A percentile compares a stretch with the other conserved stretches of the same genome.
Evolutionary conservation across 2,797 vertebrate genomes (phyloP).

Genomic region (Betta splendens): DNA sequence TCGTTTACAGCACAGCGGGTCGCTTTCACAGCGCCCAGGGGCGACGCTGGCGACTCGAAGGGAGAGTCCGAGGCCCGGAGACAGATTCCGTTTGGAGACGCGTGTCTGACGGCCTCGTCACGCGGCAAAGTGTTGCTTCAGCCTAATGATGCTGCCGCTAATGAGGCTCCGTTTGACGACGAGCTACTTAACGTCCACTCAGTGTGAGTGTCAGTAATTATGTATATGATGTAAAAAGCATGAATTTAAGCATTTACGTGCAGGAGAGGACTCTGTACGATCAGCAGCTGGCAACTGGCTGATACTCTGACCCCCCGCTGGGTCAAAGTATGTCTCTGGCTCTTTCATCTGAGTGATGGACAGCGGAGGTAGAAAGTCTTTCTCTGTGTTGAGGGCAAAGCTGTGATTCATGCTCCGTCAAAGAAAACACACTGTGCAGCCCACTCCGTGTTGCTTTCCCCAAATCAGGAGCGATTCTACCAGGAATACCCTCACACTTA

Average conservation of each 20-base stretch:
- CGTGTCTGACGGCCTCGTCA: slow-evolving; percentile 59
- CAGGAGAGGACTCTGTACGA: not conserved
- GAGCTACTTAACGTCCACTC: slow-evolving; percentile 40
- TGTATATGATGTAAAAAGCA: no score
- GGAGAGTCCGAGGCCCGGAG: slow-evolving; percentile 24
- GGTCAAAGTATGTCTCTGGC: slow-evolving; percentile 15
- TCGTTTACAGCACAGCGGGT: slow-evolving; percentile 79
- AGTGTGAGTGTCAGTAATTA: slow-evolving; percentile 8
- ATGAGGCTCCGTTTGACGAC: slow-evolving; percentile 66
- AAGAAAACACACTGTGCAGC: slow-evolving; percentile 4
- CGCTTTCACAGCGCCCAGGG: slow-evolving; percentile 58
- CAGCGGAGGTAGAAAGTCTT: slow-evolving; percentile 11
- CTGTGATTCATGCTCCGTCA: slow-evolving; percentile 18
- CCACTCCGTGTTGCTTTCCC: slow-evolving; percentile 10
- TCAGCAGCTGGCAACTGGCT: slow-evolving; percentile 9
- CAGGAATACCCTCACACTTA: slow-evolving; percentile 55
- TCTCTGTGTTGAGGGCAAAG: slow-evolving; percentile 4
- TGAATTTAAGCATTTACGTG: no score
- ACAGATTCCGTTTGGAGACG: slow-evolving; percentile 57
- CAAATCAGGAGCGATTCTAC: slow-evolving; percentile 37
- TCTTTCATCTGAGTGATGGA: slow-evolving; percentile 6
- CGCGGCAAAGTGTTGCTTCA: slow-evolving; percentile 50
- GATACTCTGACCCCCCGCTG: slow-evolving; percentile 2
- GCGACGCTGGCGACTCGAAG: slow-evolving; percentile 65
- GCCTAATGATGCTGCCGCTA: slow-evolving; percentile 64